phyloP scores from a whole-genome alignment of 2,113 vertebrate species.

The Hystrix brachyura region DNA sequence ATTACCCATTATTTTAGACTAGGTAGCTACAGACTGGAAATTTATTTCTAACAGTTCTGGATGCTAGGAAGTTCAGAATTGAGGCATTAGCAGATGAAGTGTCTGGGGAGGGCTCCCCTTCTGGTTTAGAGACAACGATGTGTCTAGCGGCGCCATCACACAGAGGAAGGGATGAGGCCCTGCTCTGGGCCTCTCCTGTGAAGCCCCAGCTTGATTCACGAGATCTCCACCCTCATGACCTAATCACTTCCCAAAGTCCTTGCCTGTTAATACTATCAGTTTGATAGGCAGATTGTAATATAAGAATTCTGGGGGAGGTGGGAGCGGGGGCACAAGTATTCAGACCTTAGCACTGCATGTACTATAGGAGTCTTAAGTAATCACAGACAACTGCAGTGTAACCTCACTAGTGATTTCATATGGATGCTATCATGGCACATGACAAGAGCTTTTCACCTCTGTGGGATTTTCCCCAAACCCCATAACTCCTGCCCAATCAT shows the following conservation, averaged over 20 bases:
- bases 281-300: neutral
- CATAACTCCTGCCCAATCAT: neutral
- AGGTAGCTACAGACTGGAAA: neutral
- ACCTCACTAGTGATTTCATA: neutral
- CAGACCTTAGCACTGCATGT: neutral
- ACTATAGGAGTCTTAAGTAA: neutral
- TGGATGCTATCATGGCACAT: neutral
- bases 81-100: neutral
- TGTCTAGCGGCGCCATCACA: neutral
- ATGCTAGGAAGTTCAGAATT: neutral
- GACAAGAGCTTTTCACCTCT: neutral
- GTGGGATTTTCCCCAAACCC: neutral
- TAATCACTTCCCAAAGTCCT: neutral
- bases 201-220: neutral
- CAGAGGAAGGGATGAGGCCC: no score
- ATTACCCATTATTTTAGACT: neutral
- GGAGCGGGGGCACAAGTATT: neutral
- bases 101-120: neutral
- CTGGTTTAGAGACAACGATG: neutral
- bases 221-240: neutral
- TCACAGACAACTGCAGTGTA: slow-evolving; percentile 4
- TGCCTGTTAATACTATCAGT: neutral
- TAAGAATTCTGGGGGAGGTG: neutral
- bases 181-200: neutral
- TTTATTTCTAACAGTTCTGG: neutral